These are phyloP conservation scores for Camponotus pennsylvanicus DNA, from an alignment of 1,140 invertebrate genomes.

Conservation along the genomic window DNA sequence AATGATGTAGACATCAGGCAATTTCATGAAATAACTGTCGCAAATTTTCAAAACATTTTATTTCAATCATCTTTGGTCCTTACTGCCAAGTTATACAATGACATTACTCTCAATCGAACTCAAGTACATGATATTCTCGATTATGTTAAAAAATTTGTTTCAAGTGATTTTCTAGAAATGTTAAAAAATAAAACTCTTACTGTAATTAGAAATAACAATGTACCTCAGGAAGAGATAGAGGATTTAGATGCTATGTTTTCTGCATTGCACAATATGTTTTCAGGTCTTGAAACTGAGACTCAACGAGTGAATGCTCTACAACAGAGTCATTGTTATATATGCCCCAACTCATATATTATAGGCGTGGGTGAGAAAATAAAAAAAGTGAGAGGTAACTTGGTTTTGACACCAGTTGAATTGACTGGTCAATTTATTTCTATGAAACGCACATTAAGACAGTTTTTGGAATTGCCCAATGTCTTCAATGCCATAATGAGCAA, in stretches of 20 bases:
- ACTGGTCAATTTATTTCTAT: constrained; percentile 5
- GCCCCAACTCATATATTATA: not conserved
- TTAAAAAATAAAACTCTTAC: not conserved
- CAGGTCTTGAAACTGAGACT: not conserved
- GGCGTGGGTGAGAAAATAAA: not conserved
- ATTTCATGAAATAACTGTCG: not conserved
- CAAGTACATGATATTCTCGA: not conserved
- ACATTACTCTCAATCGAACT: not conserved
- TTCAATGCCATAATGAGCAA: not conserved
- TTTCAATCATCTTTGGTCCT: not conserved
- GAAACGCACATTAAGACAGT: not conserved
- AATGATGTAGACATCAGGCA: not conserved
- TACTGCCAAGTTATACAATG: constrained; percentile 1
- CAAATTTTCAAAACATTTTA: too few species aligned
- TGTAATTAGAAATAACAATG: not conserved
- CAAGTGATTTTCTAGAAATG: not conserved
- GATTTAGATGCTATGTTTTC: not conserved
- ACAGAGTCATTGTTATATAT: not conserved
- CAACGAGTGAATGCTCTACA: not conserved
- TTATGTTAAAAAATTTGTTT: not conserved
- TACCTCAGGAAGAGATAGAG: constrained; percentile 2
- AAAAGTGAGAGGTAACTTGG: not conserved
- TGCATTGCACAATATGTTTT: not conserved
- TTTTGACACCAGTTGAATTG: constrained; percentile 7
- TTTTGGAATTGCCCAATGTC: not conserved